A percentile compares a stretch with the other conserved stretches of the same genome.
Conservation (phyloP, 2,888 invertebrate species). For the Agrotis clavis region DNA sequence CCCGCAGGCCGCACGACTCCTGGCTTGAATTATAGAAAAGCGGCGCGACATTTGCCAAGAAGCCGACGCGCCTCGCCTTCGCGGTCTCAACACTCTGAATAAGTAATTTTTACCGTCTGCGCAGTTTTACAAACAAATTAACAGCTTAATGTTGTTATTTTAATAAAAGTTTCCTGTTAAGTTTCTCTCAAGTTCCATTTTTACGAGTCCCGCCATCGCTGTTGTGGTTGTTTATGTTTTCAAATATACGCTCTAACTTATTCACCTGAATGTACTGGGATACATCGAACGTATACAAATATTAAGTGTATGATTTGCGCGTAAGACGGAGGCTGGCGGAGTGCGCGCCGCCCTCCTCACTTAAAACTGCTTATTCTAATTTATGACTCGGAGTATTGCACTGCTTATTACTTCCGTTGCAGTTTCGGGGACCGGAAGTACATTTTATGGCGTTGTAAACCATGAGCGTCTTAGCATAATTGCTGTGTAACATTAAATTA, state of each 20-base stretch:
- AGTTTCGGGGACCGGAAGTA: constrained; percentile 87
- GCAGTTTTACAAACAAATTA: constrained; percentile 91
- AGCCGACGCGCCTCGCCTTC: constrained; percentile 76
- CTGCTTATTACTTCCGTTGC: constrained; percentile 89
- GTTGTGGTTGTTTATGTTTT: constrained; percentile 84
- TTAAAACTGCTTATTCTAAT: constrained; percentile 90
- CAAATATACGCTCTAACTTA: constrained; percentile 72
- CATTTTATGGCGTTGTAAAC: constrained; percentile 89
- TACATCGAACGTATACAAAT: constrained; percentile 58
- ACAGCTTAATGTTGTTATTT: constrained; percentile 89
- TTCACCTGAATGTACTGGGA: constrained; percentile 49
- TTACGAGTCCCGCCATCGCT: constrained; percentile 83
- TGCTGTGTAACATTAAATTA: constrained; percentile 89
- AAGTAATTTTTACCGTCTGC: constrained; percentile 90
- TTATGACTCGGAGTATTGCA: constrained; percentile 87
- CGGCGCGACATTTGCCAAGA: constrained; percentile 81
- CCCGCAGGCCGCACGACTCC: constrained; percentile 49
- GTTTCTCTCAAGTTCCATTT: constrained; percentile 84
- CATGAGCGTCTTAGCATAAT: constrained; percentile 89
- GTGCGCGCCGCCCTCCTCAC: constrained; percentile 74
- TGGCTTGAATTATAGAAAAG: constrained; percentile 86
- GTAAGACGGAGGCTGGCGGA: constrained; percentile 70
- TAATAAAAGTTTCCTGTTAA: constrained; percentile 88
- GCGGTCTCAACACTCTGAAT: constrained; percentile 86
- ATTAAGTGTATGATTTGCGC: constrained; percentile 67